Evolutionary conservation across 2,888 invertebrate genomes (phyloP).

Genomic region (Plagiodera versicolora): DNA sequence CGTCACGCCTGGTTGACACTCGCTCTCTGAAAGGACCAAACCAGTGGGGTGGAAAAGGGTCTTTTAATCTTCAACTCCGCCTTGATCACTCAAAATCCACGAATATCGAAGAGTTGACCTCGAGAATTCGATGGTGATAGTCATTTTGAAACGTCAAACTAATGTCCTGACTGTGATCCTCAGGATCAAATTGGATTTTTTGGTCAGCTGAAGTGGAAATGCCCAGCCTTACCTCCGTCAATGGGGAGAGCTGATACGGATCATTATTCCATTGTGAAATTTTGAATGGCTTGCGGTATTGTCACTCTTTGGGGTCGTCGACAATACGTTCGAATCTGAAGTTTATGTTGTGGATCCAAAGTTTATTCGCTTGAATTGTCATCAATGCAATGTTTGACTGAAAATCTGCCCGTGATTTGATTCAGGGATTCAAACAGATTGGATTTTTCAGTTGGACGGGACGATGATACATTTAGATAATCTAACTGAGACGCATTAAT

Average conservation of each 20-base stretch:
- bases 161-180: too few species aligned
- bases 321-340: conserved; percentile 38
- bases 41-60: conserved; percentile 26
- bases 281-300: conserved; percentile 34
- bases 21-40: conserved; percentile 17
- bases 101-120: too few species aligned
- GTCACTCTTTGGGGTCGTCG: conserved; percentile 38
- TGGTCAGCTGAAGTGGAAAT: too few species aligned
- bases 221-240: conserved; percentile 3
- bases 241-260: conserved; percentile 18
- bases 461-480: too few species aligned
- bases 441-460: too few species aligned
- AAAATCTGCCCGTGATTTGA: conserved; percentile 22
- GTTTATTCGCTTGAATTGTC: conserved; percentile 37
- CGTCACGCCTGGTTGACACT: conserved; percentile 29
- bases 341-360: conserved; percentile 43
- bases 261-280: conserved; percentile 27
- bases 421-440: neutral
- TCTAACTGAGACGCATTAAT: too few species aligned
- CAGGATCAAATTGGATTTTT: too few species aligned
- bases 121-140: too few species aligned
- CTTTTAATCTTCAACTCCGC: too few species aligned
- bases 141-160: too few species aligned
- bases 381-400: conserved; percentile 30
- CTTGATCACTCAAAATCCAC: too few species aligned